phyloP scores from a whole-genome alignment of 2,888 invertebrate genomes.

The Plebejus melissa region DNA sequence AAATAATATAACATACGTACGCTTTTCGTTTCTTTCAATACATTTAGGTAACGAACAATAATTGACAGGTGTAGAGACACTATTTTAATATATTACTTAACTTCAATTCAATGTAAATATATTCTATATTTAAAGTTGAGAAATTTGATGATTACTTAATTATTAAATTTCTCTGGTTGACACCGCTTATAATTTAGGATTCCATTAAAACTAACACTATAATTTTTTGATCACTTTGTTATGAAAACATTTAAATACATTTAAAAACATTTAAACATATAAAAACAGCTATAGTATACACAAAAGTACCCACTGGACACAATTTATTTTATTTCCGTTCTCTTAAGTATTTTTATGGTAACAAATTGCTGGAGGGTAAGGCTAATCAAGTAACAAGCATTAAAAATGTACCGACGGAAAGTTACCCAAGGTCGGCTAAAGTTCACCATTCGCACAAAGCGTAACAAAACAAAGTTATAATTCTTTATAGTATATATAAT shows the following conservation, averaged over 20 bases:
- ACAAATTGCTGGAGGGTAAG: constrained; percentile 23
- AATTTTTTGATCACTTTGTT: no score
- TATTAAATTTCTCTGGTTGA: no score
- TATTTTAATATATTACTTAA: no score
- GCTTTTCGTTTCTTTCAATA: neutral
- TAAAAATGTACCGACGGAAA: constrained; percentile 47
- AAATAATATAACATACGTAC: neutral
- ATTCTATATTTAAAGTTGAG: no score
- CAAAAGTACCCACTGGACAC: neutral
- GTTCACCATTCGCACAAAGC: neutral
- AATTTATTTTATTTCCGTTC: neutral
- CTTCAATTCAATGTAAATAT: no score
- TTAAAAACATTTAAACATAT: no score
- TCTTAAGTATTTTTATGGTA: neutral
- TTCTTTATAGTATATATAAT: no score
- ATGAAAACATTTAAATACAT: no score
- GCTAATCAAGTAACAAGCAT: constrained; percentile 42
- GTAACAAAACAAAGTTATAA: no score
- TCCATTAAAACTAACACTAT: no score
- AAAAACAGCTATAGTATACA: neutral
- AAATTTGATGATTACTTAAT: no score
- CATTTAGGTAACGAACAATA: neutral
- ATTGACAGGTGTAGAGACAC: neutral
- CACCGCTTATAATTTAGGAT: no score
- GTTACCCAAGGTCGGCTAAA: constrained; percentile 39